phyloP scores from a whole-genome alignment of 2,797 vertebrate genomes.

The Discoglossus pictus region DNA sequence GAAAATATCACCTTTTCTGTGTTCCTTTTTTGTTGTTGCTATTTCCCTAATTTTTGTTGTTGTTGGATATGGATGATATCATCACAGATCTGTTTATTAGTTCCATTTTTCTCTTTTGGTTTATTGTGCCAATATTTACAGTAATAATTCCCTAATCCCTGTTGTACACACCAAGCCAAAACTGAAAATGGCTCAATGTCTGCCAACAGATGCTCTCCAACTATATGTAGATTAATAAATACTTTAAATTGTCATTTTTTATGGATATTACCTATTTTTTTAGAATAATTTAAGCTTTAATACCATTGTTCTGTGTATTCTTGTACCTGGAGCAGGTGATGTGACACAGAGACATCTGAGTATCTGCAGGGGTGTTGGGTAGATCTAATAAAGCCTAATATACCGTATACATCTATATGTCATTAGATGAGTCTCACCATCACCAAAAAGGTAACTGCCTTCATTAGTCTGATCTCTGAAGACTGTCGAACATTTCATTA shows the following conservation, averaged over 20 bases:
- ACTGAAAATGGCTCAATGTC: no score
- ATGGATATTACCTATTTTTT: no score
- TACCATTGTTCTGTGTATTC: conserved; percentile 55
- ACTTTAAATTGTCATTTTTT: conserved; percentile 30
- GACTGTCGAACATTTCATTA: conserved; percentile 98
- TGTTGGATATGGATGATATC: neutral
- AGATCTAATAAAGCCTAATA: conserved; percentile 96
- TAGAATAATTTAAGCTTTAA: conserved; percentile 44
- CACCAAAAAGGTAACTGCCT: conserved; percentile 86
- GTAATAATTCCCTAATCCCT: neutral
- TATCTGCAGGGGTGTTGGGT: conserved; percentile 83
- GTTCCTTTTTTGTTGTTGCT: neutral
- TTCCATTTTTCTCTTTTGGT: neutral
- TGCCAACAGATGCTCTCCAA: no score
- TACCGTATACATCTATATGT: conserved; percentile 86
- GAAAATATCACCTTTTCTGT: conserved; percentile 15
- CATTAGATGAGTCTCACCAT: conserved; percentile 85
- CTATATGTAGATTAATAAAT: no score
- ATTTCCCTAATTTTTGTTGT: no score
- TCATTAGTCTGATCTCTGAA: conserved; percentile 96
- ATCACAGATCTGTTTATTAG: neutral
- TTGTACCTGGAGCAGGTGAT: conserved; percentile 91
- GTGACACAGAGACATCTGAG: conserved; percentile 81
- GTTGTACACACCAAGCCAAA: neutral
- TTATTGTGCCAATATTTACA: conserved; percentile 6